Conservation (phyloP, 2,888 invertebrate species). For the Galerucella pusilla region DNA sequence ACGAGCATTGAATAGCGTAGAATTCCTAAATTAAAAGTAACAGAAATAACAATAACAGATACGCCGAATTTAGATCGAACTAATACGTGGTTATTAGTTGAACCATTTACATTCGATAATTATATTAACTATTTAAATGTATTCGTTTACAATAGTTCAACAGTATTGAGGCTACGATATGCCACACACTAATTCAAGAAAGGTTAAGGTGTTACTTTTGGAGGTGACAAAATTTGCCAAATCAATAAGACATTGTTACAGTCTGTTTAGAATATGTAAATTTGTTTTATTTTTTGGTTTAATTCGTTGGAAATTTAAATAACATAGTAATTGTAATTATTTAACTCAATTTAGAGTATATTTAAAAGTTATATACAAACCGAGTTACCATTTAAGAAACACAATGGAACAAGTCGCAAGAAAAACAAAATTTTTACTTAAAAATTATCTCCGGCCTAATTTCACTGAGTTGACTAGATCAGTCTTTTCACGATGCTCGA, state of each 20-base stretch:
- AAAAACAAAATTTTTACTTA: too few species aligned
- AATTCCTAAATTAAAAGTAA: too few species aligned
- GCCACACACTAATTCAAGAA: background rate
- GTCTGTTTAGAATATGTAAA: background rate
- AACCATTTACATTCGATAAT: background rate
- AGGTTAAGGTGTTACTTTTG: background rate
- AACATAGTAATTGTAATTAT: too few species aligned
- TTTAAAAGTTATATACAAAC: too few species aligned
- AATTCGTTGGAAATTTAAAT: background rate
- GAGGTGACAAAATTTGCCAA: conserved; percentile 8
- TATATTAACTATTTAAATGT: background rate
- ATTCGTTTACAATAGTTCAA: background rate
- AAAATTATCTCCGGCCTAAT: too few species aligned
- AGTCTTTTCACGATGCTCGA: too few species aligned
- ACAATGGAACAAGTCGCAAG: too few species aligned
- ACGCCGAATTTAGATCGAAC: background rate
- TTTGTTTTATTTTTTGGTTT: background rate
- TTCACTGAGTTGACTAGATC: too few species aligned
- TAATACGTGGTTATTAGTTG: background rate
- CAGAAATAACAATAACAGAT: background rate
- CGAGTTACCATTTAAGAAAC: too few species aligned
- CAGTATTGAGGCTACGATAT: background rate
- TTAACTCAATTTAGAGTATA: too few species aligned
- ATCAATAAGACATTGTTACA: background rate
- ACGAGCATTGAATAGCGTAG: too few species aligned